These are phyloP conservation scores for Vombatus ursinus DNA, from an alignment of 2,113 vertebrate species.

Conservation along the genomic window DNA sequence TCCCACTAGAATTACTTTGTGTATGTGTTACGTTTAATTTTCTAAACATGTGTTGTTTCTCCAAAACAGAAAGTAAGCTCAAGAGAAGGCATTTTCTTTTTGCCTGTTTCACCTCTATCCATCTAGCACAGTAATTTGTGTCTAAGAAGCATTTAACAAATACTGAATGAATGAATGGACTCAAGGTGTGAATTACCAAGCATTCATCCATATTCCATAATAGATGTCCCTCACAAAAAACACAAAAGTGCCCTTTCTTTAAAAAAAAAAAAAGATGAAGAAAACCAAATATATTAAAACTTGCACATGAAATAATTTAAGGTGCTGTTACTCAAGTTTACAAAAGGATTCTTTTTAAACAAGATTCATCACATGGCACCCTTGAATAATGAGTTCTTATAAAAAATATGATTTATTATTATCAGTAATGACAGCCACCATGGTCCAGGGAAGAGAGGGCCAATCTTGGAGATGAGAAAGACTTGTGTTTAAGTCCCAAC, in stretches of 20 bases:
- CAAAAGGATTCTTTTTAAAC: constrained; percentile 40
- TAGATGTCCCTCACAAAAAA: neutral
- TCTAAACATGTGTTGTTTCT: neutral
- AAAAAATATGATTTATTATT: neutral
- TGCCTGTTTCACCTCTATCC: neutral
- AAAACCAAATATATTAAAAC: neutral
- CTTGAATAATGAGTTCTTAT: neutral
- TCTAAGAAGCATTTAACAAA: constrained; percentile 33
- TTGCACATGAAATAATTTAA: constrained; percentile 42
- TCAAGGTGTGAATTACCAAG: constrained; percentile 30
- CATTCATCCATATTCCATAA: constrained; percentile 7
- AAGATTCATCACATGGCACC: no score
- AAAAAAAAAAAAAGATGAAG: neutral
- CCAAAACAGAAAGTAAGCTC: neutral
- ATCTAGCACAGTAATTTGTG: neutral
- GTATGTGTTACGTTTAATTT: neutral
- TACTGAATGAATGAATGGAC: neutral
- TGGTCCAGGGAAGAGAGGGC: neutral
- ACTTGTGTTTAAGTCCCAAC: neutral
- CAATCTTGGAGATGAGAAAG: neutral
- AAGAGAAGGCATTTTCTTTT: neutral
- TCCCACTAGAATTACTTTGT: neutral
- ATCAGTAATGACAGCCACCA: neutral
- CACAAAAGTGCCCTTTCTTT: neutral
- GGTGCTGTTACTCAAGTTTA: constrained; percentile 47